Conservation (phyloP, 1,140 invertebrate genomes). For the Cephus cinctus region DNA sequence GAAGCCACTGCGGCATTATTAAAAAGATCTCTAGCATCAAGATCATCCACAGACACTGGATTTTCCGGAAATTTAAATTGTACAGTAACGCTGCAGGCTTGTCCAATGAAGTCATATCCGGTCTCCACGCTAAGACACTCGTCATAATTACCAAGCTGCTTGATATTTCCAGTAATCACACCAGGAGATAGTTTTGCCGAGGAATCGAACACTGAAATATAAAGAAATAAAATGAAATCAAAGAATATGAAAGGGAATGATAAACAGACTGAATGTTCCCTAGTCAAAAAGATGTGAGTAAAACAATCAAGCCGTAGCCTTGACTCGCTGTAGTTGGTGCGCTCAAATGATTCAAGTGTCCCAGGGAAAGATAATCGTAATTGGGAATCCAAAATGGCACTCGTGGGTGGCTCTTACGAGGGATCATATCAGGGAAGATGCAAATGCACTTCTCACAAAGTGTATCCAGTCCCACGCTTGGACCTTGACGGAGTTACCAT, state of each 20-base stretch:
- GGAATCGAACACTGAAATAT: constrained; percentile 54
- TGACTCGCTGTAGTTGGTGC: too few relatives aligned
- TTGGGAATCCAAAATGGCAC: too few relatives aligned
- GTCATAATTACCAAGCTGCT: constrained; percentile 55
- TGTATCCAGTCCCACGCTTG: not conserved
- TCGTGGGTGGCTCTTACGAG: too few relatives aligned
- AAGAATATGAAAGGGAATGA: too few relatives aligned
- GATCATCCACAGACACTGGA: not conserved
- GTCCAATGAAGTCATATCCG: constrained; percentile 30
- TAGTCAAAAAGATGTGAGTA: too few relatives aligned
- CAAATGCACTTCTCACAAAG: too few relatives aligned
- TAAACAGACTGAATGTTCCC: too few relatives aligned
- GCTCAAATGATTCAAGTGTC: too few relatives aligned
- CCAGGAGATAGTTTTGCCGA: constrained; percentile 51
- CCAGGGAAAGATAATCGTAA: too few relatives aligned
- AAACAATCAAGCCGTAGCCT: too few relatives aligned
- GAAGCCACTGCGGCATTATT: constrained; percentile 32
- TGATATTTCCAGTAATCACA: constrained; percentile 51
- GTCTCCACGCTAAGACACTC: constrained; percentile 47
- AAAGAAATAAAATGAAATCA: constrained; percentile 3
- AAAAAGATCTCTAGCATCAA: constrained; percentile 33
- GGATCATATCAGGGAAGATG: too few relatives aligned
- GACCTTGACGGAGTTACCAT: constrained; percentile 6
- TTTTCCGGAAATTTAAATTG: constrained; percentile 29
- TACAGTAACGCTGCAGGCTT: constrained; percentile 37